Evolutionary conservation across 2,888 invertebrate species (phyloP), one percentile per base, ranked within the genome.

Genomic region (Harpalus rubripes): DNA sequence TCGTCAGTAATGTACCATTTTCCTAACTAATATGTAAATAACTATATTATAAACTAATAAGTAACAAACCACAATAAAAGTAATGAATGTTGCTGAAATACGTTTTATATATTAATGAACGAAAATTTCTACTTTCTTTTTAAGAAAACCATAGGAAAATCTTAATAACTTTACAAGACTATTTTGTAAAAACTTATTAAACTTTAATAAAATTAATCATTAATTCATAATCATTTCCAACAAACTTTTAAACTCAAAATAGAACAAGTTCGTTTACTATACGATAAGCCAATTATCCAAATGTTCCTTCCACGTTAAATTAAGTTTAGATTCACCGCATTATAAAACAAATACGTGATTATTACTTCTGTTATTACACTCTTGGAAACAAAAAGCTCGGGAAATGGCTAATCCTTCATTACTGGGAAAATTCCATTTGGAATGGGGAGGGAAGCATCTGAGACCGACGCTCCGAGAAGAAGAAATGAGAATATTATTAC

Each of bases 361-460:
- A 79, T 41, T 61, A 79, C 32, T 79, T 61, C 32, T 41, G 61
- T 79, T 79, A 79, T 59, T 79, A 61, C 79, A 59, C 41, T 26
- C 15, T 4, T 44, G 56, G 22, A 79, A 79, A 79, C 79, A 79
- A 79, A 79, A 79, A 59, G 18, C 59, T 32, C 59, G 39, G 7
- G 79, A 79, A 52, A 78, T 78, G 56, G 78, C 79, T 79, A 79
- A 79, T 79, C 79, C 79, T 79, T 79, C 79, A 79, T 79, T 79
- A 79, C 16, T n/a, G 16, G 61, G 16, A 16, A n/a, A 8, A 61
- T 5, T 32, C 8, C 7, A 12, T 61, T 79, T 44, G 59, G 39
- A 79, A 74, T 52, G 44, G 32, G 32, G 32, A 32, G 32, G 5
- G 32, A 32, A 32, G 32, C 32, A 32, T 32, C 32, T 32, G 32